Evolutionary conservation across 1,140 invertebrate genomes (phyloP).

Genomic region (Temnothorax longispinosus): DNA sequence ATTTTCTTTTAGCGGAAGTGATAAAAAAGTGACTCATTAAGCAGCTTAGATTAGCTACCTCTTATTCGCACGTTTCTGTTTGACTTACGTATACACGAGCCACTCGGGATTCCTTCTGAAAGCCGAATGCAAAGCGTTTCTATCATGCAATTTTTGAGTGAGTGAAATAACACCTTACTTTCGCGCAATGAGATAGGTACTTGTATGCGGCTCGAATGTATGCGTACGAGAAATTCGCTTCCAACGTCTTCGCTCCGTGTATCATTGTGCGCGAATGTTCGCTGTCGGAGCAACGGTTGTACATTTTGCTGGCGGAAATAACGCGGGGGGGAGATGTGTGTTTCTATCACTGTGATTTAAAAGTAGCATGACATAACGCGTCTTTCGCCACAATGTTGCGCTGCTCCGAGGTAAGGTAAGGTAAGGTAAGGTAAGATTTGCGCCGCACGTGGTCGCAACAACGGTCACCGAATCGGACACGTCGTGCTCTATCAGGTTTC

Average conservation of each 20-base stretch:
- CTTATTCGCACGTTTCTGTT: background rate
- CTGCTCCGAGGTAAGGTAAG: background rate
- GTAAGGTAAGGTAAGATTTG: background rate
- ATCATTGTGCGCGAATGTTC: background rate
- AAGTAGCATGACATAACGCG: slow-evolving; percentile 14
- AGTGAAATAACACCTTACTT: slow-evolving; percentile 22
- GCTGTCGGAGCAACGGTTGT: background rate
- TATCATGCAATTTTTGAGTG: background rate
- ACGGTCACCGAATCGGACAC: background rate
- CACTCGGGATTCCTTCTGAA: background rate
- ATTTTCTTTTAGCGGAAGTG: slow-evolving; percentile 22
- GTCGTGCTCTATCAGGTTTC: slow-evolving; percentile 30
- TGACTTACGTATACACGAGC: background rate
- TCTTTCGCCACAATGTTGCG: background rate
- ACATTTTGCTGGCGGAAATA: slow-evolving; percentile 16
- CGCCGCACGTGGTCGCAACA: slow-evolving; percentile 9
- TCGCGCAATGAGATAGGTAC: background rate
- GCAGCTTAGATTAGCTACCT: background rate
- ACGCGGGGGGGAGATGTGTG: background rate
- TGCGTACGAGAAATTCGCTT: background rate
- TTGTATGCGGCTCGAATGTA: background rate
- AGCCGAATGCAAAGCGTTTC: background rate
- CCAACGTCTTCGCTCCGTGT: background rate
- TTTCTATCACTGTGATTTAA: slow-evolving; percentile 44
- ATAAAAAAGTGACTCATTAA: slow-evolving; percentile 40